phyloP scores from a whole-genome alignment of 2,797 vertebrate species.

The Macroramphosus scolopax region DNA sequence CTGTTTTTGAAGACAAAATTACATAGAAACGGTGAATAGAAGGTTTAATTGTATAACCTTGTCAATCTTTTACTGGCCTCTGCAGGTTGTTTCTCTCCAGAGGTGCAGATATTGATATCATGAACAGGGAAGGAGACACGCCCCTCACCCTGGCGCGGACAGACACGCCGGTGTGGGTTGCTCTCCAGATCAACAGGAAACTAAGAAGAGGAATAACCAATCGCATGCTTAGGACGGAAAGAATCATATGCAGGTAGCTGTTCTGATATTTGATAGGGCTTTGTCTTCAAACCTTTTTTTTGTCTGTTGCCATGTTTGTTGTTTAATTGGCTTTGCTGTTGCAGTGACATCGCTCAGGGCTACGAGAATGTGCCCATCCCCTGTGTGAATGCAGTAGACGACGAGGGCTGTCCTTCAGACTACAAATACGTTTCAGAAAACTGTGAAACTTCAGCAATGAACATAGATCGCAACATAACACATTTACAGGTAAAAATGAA shows the following conservation, averaged over 20 bases:
- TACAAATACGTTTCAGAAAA: conserved; percentile 95
- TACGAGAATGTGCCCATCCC: conserved; percentile 93
- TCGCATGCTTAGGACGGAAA: conserved; percentile 84
- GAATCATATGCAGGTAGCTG: conserved; percentile 86
- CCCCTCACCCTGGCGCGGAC: conserved; percentile 83
- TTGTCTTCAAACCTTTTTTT: too few relatives aligned
- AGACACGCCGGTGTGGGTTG: conserved; percentile 91
- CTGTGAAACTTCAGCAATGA: conserved; percentile 95
- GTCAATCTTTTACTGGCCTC: not conserved
- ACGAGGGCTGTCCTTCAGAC: conserved; percentile 87
- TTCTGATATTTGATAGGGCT: not conserved
- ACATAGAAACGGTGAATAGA: not conserved
- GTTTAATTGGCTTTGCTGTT: not conserved
- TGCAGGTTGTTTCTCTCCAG: conserved; percentile 88
- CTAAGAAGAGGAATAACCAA: conserved; percentile 85
- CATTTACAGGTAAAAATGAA: conserved; percentile 81
- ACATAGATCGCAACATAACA: conserved; percentile 94
- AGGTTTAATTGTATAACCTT: not conserved
- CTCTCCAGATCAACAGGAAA: conserved; percentile 90
- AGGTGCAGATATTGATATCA: conserved; percentile 85
- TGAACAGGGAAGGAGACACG: conserved; percentile 91
- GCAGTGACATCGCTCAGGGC: conserved; percentile 88
- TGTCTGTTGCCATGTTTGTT: not conserved
- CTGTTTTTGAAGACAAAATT: too few relatives aligned
- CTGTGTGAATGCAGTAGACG: conserved; percentile 90